phyloP scores from a whole-genome alignment of 2,888 invertebrate species.

The Leptura quadrifasciata region DNA sequence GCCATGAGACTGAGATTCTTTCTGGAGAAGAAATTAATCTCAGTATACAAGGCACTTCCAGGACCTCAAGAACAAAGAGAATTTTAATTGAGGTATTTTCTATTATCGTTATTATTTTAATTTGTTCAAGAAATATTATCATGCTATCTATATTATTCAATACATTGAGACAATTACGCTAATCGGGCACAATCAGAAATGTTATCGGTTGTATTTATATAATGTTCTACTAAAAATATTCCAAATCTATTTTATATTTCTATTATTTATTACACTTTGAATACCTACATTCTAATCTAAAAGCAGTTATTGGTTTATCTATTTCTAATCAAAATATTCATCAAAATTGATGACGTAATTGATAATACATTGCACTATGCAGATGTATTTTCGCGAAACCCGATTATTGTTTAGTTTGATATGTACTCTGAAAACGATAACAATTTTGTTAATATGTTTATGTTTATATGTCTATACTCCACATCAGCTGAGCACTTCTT shows the following conservation, averaged over 20 bases:
- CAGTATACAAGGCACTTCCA: too few relatives aligned
- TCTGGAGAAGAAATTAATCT: too few relatives aligned
- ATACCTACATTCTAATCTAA: background rate
- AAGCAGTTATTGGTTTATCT: background rate
- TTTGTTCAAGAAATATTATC: too few relatives aligned
- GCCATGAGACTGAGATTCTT: too few relatives aligned
- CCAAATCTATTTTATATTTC: background rate
- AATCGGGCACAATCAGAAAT: background rate
- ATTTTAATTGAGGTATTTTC: too few relatives aligned
- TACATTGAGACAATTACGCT: too few relatives aligned
- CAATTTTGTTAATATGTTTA: background rate
- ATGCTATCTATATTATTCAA: too few relatives aligned
- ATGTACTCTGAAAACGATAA: too few relatives aligned
- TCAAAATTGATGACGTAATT: background rate
- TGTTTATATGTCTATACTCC: background rate
- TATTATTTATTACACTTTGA: background rate
- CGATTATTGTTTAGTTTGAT: background rate
- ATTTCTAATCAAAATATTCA: background rate
- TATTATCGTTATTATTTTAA: too few relatives aligned
- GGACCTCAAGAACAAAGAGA: too few relatives aligned
- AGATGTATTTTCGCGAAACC: background rate
- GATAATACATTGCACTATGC: slow-evolving; percentile 1
- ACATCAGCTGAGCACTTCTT: background rate
- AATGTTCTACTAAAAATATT: background rate
- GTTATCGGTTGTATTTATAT: background rate